Base-by-base conservation (phyloP, 1,140 invertebrate genomes). In the Cheumatopsyche charites region DNA sequence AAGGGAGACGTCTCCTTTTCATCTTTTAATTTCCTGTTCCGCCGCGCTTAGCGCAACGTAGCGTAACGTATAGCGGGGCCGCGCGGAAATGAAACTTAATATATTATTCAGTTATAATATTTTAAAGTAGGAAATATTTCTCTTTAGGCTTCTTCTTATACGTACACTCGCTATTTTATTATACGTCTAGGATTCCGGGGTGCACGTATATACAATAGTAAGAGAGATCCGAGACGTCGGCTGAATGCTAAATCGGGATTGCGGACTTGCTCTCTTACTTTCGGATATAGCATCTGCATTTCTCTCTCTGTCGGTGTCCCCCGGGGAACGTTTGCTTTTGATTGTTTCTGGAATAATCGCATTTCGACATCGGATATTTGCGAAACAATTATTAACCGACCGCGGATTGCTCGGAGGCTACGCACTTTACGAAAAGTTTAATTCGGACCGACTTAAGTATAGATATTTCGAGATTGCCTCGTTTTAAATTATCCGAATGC, bases 1-100 rank as follows among this genome's bases (percentile, higher is more conserved):
- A 15, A 36, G 29, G 29, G 29, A 3, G 29, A 3, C 3, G 29
- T 67, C 68, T 73, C 74, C 71, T 70, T 76, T 76, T 76, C 74
- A 76, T 76, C 74, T 76, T 76, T 76, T 76, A 76, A 76, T 76
- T 76, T 76, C 74, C 74, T 76, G 74, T 76, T 76, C 71, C 69
- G 71, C 52, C 61, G 67, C 67, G 74, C 71, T 75, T 75, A 73
- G 74, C 71, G 67, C 74, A 71, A 72, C 62, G 68, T 71, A 71
- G 71, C 74, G 71, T 70, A 36, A 17, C 68, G 43, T 67, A 72
- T 43, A 74, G 73, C 74, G 71, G 63, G 43, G 65, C 65, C 36
- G 23, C 15, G 67, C 66, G 70, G 70, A 65, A 75, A 75, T 66
- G 61, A 72, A 70, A 72, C 70, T 75, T 75, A 71, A 75, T 75